A percentile compares a stretch with the other conserved stretches of the same genome.
phyloP scores from a whole-genome alignment of 2,113 vertebrate genomes.

The Candoia aspera region DNA sequence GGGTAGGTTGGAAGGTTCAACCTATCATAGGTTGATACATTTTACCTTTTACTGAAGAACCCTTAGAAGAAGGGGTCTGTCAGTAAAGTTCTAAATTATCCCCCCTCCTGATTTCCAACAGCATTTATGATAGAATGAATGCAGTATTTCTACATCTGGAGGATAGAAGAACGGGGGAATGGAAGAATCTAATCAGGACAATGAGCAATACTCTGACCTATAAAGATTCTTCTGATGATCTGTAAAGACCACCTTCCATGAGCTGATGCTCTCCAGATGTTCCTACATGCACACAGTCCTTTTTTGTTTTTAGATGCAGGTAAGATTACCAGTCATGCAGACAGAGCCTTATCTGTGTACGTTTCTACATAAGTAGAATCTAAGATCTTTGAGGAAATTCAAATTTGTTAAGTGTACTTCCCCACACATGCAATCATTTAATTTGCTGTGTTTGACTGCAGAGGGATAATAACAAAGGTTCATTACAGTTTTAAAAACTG shows the following conservation, averaged over 20 bases:
- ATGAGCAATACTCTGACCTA: not conserved
- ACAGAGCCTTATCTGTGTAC: not conserved
- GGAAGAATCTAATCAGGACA: not conserved
- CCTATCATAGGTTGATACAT: not conserved
- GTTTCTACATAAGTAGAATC: not conserved
- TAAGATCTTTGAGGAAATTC: not conserved
- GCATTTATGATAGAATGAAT: not conserved
- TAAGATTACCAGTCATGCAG: not conserved
- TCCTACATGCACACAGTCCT: not conserved
- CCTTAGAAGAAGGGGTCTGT: not conserved
- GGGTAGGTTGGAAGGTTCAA: not conserved
- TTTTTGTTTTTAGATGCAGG: not conserved
- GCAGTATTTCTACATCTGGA: not conserved
- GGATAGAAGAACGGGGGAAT: not conserved
- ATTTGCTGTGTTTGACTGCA: not conserved
- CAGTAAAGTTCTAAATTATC: not conserved
- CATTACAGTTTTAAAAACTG: conserved; percentile 41
- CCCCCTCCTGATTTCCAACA: not conserved
- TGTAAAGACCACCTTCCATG: not conserved
- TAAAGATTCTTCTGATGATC: not conserved
- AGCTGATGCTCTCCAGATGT: not conserved
- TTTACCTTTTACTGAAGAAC: not conserved
- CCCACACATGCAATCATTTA: not conserved
- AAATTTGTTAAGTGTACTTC: not conserved
- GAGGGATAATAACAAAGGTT: conserved; percentile 26